phyloP scores from a whole-genome alignment of 2,888 invertebrate genomes.

The Lamproptera curius region DNA sequence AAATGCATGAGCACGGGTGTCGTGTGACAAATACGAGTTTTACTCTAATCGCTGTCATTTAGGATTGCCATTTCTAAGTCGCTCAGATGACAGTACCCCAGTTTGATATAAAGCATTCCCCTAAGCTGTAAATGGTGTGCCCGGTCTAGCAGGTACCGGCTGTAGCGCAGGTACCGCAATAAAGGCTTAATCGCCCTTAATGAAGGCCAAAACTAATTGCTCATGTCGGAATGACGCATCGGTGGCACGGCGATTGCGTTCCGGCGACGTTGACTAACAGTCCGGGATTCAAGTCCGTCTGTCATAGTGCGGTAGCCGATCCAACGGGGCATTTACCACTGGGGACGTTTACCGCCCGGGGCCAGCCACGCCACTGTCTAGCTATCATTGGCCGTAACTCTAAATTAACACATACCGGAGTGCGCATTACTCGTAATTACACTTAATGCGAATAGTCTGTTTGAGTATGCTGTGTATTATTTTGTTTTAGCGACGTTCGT shows the following conservation, averaged over 20 bases:
- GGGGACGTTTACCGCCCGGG: constrained; percentile 15
- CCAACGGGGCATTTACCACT: constrained; percentile 21
- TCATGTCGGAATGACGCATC: constrained; percentile 31
- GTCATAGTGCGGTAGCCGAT: constrained; percentile 17
- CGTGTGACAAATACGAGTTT: too few relatives aligned
- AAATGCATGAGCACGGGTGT: too few relatives aligned
- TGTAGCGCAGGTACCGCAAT: not conserved
- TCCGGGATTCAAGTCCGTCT: constrained; percentile 23
- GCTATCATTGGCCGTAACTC: constrained; percentile 16
- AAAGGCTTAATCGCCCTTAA: constrained; percentile 25
- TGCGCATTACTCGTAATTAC: constrained; percentile 8
- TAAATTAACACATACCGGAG: constrained; percentile 19
- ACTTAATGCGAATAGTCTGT: not conserved
- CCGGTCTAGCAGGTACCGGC: not conserved
- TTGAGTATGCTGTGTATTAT: constrained; percentile 2
- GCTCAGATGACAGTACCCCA: too few relatives aligned
- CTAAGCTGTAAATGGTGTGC: too few relatives aligned
- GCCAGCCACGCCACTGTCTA: constrained; percentile 10
- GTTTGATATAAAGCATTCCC: too few relatives aligned
- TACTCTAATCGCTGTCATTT: too few relatives aligned
- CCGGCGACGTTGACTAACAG: constrained; percentile 38
- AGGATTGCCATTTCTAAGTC: too few relatives aligned
- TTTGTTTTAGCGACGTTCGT: too few relatives aligned
- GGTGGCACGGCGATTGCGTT: constrained; percentile 22
- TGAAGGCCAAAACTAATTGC: constrained; percentile 34